Evolutionary conservation across 2,797 vertebrate species (phyloP).

Genomic region (Serranus cabrilla): DNA sequence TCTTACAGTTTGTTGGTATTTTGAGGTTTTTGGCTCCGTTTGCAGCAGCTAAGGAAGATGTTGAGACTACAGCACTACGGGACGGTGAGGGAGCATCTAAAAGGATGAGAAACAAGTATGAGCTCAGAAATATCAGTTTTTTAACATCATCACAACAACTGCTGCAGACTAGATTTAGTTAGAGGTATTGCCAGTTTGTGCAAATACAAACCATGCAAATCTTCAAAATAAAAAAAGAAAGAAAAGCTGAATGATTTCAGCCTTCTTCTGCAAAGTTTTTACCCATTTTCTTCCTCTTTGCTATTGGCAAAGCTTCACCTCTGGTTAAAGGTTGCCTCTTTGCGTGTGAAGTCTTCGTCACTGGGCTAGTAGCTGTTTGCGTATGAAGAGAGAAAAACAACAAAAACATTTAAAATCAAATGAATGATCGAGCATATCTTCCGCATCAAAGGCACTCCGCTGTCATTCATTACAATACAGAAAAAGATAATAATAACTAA

Average conservation of each 20-base stretch:
- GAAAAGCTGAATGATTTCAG: not conserved
- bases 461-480: no score
- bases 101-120: slow-evolving; percentile 6
- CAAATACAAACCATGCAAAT: not conserved
- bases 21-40: slow-evolving; percentile 46
- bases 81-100: slow-evolving; percentile 39
- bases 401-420: not conserved
- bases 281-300: slow-evolving; percentile 75
- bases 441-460: no score
- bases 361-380: slow-evolving; percentile 33
- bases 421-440: not conserved
- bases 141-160: not conserved
- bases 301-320: slow-evolving; percentile 40
- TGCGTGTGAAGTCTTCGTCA: slow-evolving; percentile 32
- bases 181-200: not conserved
- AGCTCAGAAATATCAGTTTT: no score
- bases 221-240: slow-evolving; percentile 5
- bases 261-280: slow-evolving; percentile 12
- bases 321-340: slow-evolving; percentile 58
- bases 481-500: no score
- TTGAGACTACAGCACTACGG: not conserved
- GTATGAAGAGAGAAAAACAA: not conserved
- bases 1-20: slow-evolving; percentile 25
- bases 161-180: slow-evolving; percentile 6
- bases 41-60: slow-evolving; percentile 9